Evolutionary conservation across 2,113 vertebrate genomes (phyloP).

Genomic region (Struthio camelus): DNA sequence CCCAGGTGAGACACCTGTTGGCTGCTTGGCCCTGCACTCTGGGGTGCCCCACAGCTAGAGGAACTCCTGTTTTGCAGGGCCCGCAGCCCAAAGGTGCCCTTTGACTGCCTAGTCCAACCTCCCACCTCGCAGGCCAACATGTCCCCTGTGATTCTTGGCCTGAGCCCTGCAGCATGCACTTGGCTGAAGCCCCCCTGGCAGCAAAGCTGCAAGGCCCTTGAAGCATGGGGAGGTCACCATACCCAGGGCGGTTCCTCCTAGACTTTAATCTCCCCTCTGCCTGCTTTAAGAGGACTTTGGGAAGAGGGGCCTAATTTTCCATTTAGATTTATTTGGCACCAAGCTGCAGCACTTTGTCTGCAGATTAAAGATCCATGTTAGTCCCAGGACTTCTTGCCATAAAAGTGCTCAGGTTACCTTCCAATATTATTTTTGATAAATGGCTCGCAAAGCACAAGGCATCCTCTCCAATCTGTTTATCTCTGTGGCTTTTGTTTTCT

Average conservation of each 20-base stretch:
- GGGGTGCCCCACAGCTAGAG: not conserved
- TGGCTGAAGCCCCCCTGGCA: not conserved
- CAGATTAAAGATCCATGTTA: not conserved
- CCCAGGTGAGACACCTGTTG: not conserved
- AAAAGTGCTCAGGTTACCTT: not conserved
- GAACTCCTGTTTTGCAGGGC: not conserved
- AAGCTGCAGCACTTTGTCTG: not conserved
- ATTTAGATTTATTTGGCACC: not conserved
- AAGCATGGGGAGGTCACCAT: no score
- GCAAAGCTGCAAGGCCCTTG: no score
- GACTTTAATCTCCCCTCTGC: no score
- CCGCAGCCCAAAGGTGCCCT: not conserved
- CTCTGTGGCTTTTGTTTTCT: not conserved
- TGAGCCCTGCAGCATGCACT: not conserved
- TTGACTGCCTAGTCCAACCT: not conserved
- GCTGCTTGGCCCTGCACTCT: not conserved
- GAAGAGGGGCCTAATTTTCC: no score
- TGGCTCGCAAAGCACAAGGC: not conserved
- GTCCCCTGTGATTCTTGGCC: not conserved
- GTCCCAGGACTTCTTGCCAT: not conserved
- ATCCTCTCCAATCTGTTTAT: not conserved
- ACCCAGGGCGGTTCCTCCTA: no score
- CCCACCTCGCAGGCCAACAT: not conserved
- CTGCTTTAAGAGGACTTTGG: no score
- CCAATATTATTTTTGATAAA: not conserved